These are phyloP conservation scores for Aldabrachelys gigantea DNA, from an alignment of 2,113 vertebrate genomes.

Conservation along the genomic window DNA sequence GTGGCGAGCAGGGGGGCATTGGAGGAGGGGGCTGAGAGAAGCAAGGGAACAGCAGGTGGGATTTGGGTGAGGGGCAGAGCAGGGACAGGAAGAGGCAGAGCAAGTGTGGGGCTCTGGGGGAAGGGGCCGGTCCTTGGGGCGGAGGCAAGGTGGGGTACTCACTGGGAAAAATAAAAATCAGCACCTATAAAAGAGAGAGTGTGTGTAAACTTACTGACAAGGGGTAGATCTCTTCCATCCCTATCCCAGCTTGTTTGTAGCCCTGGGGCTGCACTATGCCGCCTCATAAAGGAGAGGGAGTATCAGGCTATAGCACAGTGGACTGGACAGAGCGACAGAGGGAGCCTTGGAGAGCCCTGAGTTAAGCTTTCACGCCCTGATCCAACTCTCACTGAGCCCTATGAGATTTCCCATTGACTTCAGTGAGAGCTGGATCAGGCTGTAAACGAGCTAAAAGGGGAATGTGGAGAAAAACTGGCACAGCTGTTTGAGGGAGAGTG, in stretches of 20 bases:
- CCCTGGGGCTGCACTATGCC: neutral
- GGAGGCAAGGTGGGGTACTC: no score
- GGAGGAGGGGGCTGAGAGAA: no score
- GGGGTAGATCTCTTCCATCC: neutral
- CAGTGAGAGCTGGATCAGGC: rapidly evolving
- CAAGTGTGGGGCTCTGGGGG: no score
- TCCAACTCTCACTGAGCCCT: neutral
- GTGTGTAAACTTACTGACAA: neutral
- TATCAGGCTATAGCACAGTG: neutral
- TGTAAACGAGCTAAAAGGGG: neutral
- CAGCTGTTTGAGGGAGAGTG: neutral
- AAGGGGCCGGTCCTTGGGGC: no score
- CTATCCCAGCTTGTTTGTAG: neutral
- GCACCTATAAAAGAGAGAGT: neutral
- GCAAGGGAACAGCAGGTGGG: no score
- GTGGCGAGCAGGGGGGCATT: no score
- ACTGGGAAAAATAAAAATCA: no score
- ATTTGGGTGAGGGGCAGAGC: no score
- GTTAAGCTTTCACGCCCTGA: neutral
- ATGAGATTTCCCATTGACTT: neutral
- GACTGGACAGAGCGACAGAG: neutral
- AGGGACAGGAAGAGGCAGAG: no score
- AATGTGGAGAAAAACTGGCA: neutral
- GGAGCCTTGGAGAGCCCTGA: neutral
- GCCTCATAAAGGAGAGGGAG: neutral